Base-by-base conservation (phyloP, 1,140 invertebrate species). In the Conus betulinus region DNA sequence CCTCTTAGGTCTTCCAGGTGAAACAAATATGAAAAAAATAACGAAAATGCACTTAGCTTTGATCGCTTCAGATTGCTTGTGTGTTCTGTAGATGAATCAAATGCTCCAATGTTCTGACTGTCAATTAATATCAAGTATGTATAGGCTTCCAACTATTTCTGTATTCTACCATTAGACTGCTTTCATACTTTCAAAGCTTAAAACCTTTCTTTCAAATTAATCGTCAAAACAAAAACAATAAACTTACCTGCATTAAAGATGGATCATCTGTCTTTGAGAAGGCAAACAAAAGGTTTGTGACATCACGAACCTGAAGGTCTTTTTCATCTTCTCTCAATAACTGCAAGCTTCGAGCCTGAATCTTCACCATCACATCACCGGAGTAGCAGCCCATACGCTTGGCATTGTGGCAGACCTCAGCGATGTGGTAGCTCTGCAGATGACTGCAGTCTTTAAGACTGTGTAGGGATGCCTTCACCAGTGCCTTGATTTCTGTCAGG, bases 311-410 rank as follows among this genome's bases (percentile, higher is more conserved):
- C 17, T 67, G 27, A 17, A 86, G 55, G 5, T 78, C 39, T 5
- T 53, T 27, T 10, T 76, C n/a, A 23, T 74, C 53, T 15, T 63
- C 67, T 25, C 82, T 27, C n/a, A 88, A 81, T 8, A 89, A 60
- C n/a, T 86, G 55, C 27, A 86, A 53, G 78, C 88, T 85, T 53
- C 88, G 74, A 5, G 11, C 78, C 84, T 89, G 88, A n/a, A 89
- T 81, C 10, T 79, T 79, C 20, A 11, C 13, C 15, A 63, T 55
- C 4, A 89, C 17, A 10, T 60, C 27, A 6, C 84, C 84, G 0
- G 25, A 51, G 57, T 71, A 89, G 74, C 53, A 87, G 20, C 74
- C 74, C 71, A 87, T 39, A 15, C 74, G 71, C 20, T 78, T 87
- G 15, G 85, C 85, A 57, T 87, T 87, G 74, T 87, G 71, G 13